Base-by-base conservation (phyloP, 2,888 invertebrate genomes). In the Hydropsyche betteni region DNA sequence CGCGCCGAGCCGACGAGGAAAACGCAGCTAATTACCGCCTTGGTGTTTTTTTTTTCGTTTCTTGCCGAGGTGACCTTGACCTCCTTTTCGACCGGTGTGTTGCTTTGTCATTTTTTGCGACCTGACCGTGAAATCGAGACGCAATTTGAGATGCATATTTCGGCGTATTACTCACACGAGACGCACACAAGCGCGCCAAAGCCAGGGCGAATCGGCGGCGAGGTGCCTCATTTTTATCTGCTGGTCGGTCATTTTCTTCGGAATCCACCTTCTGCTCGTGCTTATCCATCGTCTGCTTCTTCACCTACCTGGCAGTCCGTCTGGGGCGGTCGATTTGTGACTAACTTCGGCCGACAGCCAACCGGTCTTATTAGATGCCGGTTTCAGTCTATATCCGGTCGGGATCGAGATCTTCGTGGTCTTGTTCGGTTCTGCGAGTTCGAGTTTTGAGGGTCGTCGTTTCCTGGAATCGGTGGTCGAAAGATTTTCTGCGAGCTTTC, bases 51-150 rank as follows among this genome's bases (percentile, higher is more conserved):
- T 61, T 61, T 64, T 34, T 33, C 34, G 64, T 64, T 64, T 64
- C 64, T 55, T 33, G 24, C 14, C 36, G 36, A 33, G 70, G 38
- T 72, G 72, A 72, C 72, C 72, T 72, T 72, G 72, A 72, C 72
- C 72, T 72, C 72, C 58, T 58, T 72, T 64, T 61, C 72, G 44
- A 72, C 36, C 44, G 64, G 64, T 58, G 16, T 53, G 69, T 68
- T 38, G 16, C 55, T 53, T 51, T 51, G 70, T 70, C 72, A 16
- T 24, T 55, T 72, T 70, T 70, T 64, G 64, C 36, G 70, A 70
- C 70, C 70, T 34, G 70, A 33, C 70, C 70, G 70, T 36, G 70
- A 70, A 53, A 70, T 70, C 16, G 50, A 69, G 69, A 69, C 51
- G 69, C 16, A 51, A 69, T 69, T 64, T 64, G 64, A 64, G 64